Evolutionary conservation across 2,797 vertebrate species (phyloP).

Genomic region (Muraenolepis orangiensis): DNA sequence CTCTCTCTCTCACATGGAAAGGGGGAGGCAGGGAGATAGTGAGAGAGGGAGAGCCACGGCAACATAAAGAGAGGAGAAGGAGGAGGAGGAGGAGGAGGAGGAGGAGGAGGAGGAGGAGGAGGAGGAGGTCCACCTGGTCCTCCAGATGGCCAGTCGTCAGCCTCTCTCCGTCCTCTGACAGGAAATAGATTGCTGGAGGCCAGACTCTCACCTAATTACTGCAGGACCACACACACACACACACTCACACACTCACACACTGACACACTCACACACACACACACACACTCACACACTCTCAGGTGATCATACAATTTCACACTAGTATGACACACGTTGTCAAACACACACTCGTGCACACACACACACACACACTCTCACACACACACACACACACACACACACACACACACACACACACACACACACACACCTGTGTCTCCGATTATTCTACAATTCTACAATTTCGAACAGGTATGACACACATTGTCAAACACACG

Average conservation of each 20-base stretch:
- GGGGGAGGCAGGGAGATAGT: background rate
- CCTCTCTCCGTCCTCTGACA: slow-evolving; percentile 59
- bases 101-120: background rate
- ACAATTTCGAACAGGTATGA: background rate
- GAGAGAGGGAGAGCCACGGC: background rate
- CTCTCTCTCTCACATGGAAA: background rate
- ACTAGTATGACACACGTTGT: background rate
- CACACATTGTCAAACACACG: background rate
- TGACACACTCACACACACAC: background rate
- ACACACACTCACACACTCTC: background rate
- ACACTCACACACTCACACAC: background rate
- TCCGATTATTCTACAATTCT: background rate
- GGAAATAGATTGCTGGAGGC: slow-evolving; percentile 63
- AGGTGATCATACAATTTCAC: background rate
- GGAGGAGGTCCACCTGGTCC: slow-evolving; percentile 55
- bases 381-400: slow-evolving; percentile 10
- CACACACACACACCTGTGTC: background rate
- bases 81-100: no score
- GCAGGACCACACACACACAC: slow-evolving; percentile 15
- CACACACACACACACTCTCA: slow-evolving; percentile 6
- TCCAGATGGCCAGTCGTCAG: slow-evolving; percentile 69
- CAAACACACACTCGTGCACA: background rate
- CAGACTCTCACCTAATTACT: slow-evolving; percentile 59
- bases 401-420: background rate
- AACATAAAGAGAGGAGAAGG: background rate